These are phyloP conservation scores for Lepus townsendii DNA, from an alignment of 2,797 vertebrate species.

Conservation along the genomic window DNA sequence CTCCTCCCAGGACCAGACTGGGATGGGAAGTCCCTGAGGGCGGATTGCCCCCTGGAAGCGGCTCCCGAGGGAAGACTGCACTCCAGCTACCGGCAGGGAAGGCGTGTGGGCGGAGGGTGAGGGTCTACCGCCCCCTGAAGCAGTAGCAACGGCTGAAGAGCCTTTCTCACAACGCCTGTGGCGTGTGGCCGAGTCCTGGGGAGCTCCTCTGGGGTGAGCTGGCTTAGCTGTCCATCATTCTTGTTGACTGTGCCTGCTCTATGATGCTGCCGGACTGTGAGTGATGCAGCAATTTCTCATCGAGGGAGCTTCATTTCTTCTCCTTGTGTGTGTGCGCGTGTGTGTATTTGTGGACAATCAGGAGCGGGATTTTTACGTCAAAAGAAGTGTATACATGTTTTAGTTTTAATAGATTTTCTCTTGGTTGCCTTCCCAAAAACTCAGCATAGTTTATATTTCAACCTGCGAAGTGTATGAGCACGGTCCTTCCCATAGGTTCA, in stretches of 20 bases:
- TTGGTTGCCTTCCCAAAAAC: neutral
- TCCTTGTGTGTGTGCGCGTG: neutral
- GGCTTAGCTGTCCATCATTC: neutral
- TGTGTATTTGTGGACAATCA: neutral
- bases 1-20: neutral
- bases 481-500: neutral
- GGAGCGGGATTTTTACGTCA: neutral
- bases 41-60: neutral
- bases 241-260: neutral
- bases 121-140: neutral
- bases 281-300: neutral
- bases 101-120: neutral
- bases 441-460: slow-evolving; percentile 5
- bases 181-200: neutral
- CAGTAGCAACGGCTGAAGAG: neutral
- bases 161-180: neutral
- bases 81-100: neutral
- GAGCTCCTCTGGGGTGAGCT: neutral
- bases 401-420: neutral
- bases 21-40: neutral
- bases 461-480: neutral
- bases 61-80: neutral
- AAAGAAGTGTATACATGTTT: neutral
- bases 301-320: neutral
- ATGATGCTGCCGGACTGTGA: neutral